phyloP scores from a whole-genome alignment of 2,888 invertebrate genomes.

The Lysandra coridon region DNA sequence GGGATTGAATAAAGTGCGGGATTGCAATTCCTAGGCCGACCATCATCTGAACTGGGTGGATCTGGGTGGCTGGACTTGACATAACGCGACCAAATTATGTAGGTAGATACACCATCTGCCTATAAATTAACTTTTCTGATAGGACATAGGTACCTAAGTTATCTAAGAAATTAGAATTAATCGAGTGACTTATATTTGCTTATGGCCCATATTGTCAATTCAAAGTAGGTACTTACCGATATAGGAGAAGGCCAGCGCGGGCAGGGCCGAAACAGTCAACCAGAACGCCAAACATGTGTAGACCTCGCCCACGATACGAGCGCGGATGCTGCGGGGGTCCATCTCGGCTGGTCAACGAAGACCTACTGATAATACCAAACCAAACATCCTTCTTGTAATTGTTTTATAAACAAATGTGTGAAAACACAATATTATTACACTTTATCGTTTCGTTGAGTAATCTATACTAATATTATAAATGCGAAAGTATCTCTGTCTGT shows the following conservation, averaged over 20 bases:
- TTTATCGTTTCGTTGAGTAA: slow-evolving; percentile 10
- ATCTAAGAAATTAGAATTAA: too few relatives aligned
- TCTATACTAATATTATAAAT: too few relatives aligned
- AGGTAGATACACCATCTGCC: too few relatives aligned
- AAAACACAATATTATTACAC: slow-evolving; percentile 28
- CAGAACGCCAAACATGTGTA: slow-evolving; percentile 72
- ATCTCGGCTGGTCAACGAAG: slow-evolving; percentile 38
- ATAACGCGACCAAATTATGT: too few relatives aligned
- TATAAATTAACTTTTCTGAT: too few relatives aligned
- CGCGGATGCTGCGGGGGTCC: slow-evolving; percentile 50
- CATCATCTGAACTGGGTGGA: too few relatives aligned
- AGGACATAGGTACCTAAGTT: too few relatives aligned
- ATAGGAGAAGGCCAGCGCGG: slow-evolving; percentile 67
- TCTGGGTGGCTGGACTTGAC: too few relatives aligned
- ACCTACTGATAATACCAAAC: slow-evolving; percentile 30
- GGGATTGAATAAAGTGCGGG: too few relatives aligned
- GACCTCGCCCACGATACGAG: slow-evolving; percentile 58
- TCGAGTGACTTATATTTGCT: too few relatives aligned
- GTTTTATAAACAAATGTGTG: slow-evolving; percentile 30
- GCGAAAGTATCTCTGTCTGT: too few relatives aligned
- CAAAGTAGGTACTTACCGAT: slow-evolving; percentile 54
- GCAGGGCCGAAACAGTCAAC: slow-evolving; percentile 63
- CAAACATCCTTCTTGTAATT: slow-evolving; percentile 33
- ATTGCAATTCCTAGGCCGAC: too few relatives aligned
- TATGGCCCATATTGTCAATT: background rate